A percentile compares a stretch with the other conserved stretches of the same genome.
Evolutionary conservation across 2,113 vertebrate species (phyloP).

Genomic region (Petaurus breviceps): DNA sequence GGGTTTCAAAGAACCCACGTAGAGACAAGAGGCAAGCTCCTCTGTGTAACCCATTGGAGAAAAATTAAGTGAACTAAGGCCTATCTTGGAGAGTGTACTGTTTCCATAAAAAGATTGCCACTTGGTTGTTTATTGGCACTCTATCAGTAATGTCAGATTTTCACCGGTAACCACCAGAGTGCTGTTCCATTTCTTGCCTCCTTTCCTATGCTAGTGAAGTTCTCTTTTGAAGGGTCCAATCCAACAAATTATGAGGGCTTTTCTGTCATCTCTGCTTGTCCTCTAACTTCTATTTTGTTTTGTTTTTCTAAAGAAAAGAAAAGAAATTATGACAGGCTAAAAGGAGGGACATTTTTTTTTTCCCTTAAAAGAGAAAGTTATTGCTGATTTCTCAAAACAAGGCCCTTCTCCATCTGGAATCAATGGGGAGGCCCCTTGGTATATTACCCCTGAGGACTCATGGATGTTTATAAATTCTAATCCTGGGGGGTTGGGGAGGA

Average conservation of each 20-base stretch:
- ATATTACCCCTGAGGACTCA: conserved; percentile 60
- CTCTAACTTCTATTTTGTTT: background rate
- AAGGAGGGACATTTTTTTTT: conserved; percentile 5
- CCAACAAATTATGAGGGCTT: background rate
- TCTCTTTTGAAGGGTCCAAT: conserved; percentile 45
- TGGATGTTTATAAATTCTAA: conserved; percentile 72
- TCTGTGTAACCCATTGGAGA: conserved; percentile 23
- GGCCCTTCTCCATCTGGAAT: conserved; percentile 66
- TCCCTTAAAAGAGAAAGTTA: conserved; percentile 60
- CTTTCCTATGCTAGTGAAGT: background rate
- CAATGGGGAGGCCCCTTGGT: conserved; percentile 9
- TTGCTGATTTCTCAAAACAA: conserved; percentile 55
- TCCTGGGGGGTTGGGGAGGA: background rate
- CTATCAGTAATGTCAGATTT: background rate
- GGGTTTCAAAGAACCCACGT: conserved; percentile 48
- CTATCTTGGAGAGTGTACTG: background rate
- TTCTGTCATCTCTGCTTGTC: background rate
- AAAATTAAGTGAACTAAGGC: conserved; percentile 40
- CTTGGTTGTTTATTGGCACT: conserved; percentile 47
- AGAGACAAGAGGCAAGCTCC: background rate
- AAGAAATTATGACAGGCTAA: background rate
- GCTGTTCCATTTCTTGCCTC: background rate
- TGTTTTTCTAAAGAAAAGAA: conserved; percentile 50
- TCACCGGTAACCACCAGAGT: background rate
- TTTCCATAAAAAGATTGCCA: conserved; percentile 21